Conservation (phyloP, 2,888 invertebrate genomes). For the Sesamia inferens region DNA sequence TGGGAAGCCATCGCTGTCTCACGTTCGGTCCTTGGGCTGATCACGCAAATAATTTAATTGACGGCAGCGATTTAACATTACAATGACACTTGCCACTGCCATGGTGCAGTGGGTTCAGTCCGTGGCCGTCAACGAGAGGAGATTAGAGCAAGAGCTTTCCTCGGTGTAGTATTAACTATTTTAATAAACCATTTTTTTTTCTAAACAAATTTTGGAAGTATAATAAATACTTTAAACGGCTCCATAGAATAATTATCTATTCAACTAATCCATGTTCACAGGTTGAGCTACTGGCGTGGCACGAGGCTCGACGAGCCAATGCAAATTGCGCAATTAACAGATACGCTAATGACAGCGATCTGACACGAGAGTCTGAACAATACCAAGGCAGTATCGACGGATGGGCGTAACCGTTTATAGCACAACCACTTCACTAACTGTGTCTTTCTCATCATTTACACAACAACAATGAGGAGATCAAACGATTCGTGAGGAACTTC, state of each 20-base stretch:
- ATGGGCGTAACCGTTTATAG: constrained; percentile 39
- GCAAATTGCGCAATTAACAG: constrained; percentile 74
- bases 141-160: neutral
- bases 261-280: neutral
- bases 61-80: constrained; percentile 27
- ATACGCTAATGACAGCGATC: constrained; percentile 72
- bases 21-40: constrained; percentile 60
- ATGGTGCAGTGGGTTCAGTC: constrained; percentile 9
- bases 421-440: constrained; percentile 39
- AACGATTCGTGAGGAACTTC: constrained; percentile 10
- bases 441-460: constrained; percentile 48
- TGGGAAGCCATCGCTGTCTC: constrained; percentile 56
- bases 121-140: neutral
- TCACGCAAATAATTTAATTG: constrained; percentile 59
- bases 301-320: constrained; percentile 25
- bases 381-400: constrained; percentile 36
- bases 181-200: neutral
- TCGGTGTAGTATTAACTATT: neutral
- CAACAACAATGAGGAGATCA: constrained; percentile 37
- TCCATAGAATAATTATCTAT: neutral
- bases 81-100: neutral
- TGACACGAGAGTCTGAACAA: constrained; percentile 57
- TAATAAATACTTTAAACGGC: neutral
- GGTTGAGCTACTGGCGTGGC: constrained; percentile 32
- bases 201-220: neutral